Conservation (phyloP, 2,113 vertebrate genomes). For the Corythaixoides concolor region DNA sequence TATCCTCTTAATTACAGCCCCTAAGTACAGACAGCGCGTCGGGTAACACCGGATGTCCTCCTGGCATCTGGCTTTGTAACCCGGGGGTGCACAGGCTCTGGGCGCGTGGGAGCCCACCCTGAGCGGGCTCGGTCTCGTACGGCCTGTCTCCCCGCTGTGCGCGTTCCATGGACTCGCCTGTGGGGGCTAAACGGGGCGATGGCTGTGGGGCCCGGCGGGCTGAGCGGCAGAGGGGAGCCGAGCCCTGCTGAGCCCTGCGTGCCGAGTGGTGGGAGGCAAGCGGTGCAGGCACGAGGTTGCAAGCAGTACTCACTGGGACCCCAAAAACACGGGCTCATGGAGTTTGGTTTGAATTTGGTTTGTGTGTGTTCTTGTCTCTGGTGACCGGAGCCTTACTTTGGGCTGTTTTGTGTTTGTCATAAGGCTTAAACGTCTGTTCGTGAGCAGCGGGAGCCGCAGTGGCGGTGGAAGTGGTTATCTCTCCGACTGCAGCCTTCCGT, state of each 20-base stretch:
- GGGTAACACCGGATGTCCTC: neutral
- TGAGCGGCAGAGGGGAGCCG: neutral
- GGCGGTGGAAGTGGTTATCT: neutral
- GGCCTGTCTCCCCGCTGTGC: too few species aligned
- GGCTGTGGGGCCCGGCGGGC: neutral
- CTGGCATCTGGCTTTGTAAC: neutral
- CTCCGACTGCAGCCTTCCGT: fast-evolving
- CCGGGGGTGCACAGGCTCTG: neutral
- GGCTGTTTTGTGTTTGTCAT: neutral
- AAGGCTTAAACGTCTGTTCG: neutral
- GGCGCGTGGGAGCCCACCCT: neutral
- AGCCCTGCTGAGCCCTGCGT: neutral
- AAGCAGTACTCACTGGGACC: neutral
- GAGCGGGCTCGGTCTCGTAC: too few species aligned
- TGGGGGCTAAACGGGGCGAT: fast-evolving
- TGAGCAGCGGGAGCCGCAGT: neutral
- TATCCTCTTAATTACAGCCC: neutral
- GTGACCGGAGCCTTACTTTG: neutral
- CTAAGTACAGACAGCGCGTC: fast-evolving
- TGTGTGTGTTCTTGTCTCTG: neutral
- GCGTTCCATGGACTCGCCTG: too few species aligned
- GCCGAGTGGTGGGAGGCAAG: neutral
- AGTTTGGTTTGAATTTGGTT: neutral
- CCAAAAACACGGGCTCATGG: fast-evolving
- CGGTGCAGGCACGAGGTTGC: neutral